Evolutionary conservation across 2,888 invertebrate species (phyloP), one percentile per base, ranked within the genome.

Genomic region (Polydrusus cervinus): DNA sequence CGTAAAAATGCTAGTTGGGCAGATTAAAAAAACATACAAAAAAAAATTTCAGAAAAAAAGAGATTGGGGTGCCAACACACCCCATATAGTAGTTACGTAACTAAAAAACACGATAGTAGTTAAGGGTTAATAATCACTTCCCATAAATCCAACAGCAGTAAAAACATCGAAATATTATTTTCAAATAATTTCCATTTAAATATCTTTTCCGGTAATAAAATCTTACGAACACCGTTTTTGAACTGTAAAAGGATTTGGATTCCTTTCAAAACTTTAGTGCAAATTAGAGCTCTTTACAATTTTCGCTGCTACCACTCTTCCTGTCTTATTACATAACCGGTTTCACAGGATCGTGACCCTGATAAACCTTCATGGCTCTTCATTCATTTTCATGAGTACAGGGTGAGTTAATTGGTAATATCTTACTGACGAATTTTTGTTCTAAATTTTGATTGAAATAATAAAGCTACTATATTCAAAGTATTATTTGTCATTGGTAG

Each of bases 271-370:
- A 30, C 9, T 6, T 55, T 14, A n/a, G 14, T n/a, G 55, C 55
- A 34, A 25, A 53, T 55, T 34, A 14, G 14, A 34, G 14, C 14
- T 34, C 55, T 55, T 55, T 55, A 34, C 25, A 53, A 25, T 53
- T 18, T 25, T 34, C 14, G 34, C 34, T 34, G 30, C 34, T 55
- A 55, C n/a, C 14, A 25, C 30, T 55, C 11, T 53, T 62, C 45
- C 62, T 62, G 62, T 30, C 1, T 47, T 45, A 45, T 47, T 43
- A 20, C 14, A 18, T 8, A 62, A 62, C 62, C 62, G 45, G 62
- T 45, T 45, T 20, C 30, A n/a, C 30, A 18, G 61, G 18, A 61
- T 9, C 20, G 20, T 20, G 20, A 20, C 61, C 61, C 34, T 61
- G 8, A 11, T 38, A 7, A 61, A 34, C 9, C 34, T 10, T 3